These are phyloP conservation scores for Odontamblyopus lacepedii DNA, from an alignment of 2,797 vertebrate species.

Conservation along the genomic window DNA sequence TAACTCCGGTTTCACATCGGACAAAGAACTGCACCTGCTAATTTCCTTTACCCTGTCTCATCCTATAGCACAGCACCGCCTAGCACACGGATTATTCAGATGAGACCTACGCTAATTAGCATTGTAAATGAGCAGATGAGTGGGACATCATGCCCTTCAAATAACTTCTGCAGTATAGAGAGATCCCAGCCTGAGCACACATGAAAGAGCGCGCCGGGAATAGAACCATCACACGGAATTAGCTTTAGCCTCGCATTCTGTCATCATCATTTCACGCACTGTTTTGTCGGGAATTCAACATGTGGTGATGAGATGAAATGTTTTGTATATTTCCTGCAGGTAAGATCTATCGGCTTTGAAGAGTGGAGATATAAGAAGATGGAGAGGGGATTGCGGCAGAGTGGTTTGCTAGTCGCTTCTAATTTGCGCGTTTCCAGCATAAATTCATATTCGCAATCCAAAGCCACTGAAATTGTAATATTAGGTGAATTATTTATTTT, in stretches of 20 bases:
- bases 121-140: constrained; percentile 72
- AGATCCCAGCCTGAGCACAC: constrained; percentile 49
- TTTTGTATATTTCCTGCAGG: constrained; percentile 23
- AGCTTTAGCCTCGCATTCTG: constrained; percentile 33
- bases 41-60: not conserved
- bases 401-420: too few species aligned
- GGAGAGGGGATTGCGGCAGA: not conserved
- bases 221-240: constrained; percentile 44
- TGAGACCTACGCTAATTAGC: constrained; percentile 64
- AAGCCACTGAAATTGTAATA: too few species aligned
- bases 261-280: constrained; percentile 58
- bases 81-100: constrained; percentile 70
- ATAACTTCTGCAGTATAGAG: constrained; percentile 69
- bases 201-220: constrained; percentile 48
- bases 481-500: too few species aligned
- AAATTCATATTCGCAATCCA: too few species aligned
- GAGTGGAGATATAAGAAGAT: not conserved
- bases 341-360: not conserved
- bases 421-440: too few species aligned
- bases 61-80: constrained; percentile 21
- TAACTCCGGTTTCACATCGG: too few species aligned
- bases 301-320: constrained; percentile 43
- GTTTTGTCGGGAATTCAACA: constrained; percentile 37
- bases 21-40: too few species aligned
- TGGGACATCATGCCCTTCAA: constrained; percentile 73